Evolutionary conservation across 2,797 vertebrate species (phyloP), one percentile per base, ranked within the genome.

Genomic region (Propithecus perrieri): DNA sequence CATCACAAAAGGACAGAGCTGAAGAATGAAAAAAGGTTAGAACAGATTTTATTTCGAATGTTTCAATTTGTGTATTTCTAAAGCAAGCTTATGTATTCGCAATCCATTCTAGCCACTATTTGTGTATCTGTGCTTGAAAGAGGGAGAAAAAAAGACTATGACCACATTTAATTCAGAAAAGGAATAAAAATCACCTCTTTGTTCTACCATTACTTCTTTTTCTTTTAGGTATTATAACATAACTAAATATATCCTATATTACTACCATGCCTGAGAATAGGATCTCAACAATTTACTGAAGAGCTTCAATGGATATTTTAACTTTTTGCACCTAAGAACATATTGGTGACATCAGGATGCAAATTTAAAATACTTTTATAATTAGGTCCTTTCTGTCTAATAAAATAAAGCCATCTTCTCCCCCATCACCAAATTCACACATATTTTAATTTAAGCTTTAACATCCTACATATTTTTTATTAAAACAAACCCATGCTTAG

Each of bases 51-150:
- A 85, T 57, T 94, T 85, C 74, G 78, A 65, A 85, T 86, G 61
- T 98, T 97, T 74, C 61, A 61, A 43, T 72, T 96, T 43, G 41
- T 96, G 35, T 86, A 81, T 89, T 2, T 96, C n/a, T 90, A 87
- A 67, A 55, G 57, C 63, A 76, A 95, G 38, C 33, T 96, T 22
- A 50, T 87, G 61, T 74, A n/a, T 91, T 90, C 92, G 46, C 8
- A 78, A 30, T 95, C 48, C 7, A 65, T 93, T 96, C 74, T 94
- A 95, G 5, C 57, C 38, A 95, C 80, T 67, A 10, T 85, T 67
- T 94, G 74, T 95, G 74, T 30, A 57, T 96, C 48, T 94, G 26
- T 26, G 2, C 33, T 87, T 20, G 53, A 38, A 6, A 91, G 14
- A 72, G 35, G 94, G 48, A 20, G 10, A 69, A n/a, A 83, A 79